Evolutionary conservation across 2,888 invertebrate species (phyloP).

Genomic region (Litoditis marina): DNA sequence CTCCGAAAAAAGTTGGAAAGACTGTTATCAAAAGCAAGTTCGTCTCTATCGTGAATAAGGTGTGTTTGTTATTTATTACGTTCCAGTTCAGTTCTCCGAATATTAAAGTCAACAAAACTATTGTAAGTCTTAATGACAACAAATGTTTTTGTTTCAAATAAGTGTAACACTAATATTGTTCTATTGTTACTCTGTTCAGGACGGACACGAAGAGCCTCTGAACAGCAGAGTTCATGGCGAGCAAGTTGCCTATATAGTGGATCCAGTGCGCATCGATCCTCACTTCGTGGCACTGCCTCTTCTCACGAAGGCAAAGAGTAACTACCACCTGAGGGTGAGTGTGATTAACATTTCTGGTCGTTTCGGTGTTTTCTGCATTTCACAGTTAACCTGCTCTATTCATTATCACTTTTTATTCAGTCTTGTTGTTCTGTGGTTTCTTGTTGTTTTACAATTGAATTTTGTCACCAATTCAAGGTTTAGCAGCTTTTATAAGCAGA

Average conservation of each 20-base stretch:
- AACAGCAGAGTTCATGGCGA: constrained; percentile 39
- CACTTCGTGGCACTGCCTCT: constrained; percentile 43
- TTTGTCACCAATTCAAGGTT: no score
- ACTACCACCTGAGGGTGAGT: constrained; percentile 28
- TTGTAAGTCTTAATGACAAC: no score
- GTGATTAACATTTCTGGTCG: no score
- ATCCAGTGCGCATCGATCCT: constrained; percentile 45
- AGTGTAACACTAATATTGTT: neutral
- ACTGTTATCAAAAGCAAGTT: constrained; percentile 37
- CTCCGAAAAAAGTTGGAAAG: constrained; percentile 33
- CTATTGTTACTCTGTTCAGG: constrained; percentile 2
- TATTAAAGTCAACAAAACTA: no score
- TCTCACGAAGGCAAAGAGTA: constrained; percentile 16
- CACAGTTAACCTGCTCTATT: no score
- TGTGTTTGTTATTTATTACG: neutral
- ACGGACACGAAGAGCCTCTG: constrained; percentile 28
- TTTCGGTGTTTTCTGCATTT: no score
- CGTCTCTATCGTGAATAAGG: constrained; percentile 30
- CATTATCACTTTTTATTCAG: no score
- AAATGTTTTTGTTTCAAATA: no score
- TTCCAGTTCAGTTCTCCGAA: no score
- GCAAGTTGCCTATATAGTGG: constrained; percentile 41
- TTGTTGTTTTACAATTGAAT: no score
- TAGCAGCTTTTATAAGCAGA: no score
- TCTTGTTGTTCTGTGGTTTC: no score